These are phyloP conservation scores for Notospermus geniculatus DNA, from an alignment of 1,140 invertebrate species.

Conservation along the genomic window DNA sequence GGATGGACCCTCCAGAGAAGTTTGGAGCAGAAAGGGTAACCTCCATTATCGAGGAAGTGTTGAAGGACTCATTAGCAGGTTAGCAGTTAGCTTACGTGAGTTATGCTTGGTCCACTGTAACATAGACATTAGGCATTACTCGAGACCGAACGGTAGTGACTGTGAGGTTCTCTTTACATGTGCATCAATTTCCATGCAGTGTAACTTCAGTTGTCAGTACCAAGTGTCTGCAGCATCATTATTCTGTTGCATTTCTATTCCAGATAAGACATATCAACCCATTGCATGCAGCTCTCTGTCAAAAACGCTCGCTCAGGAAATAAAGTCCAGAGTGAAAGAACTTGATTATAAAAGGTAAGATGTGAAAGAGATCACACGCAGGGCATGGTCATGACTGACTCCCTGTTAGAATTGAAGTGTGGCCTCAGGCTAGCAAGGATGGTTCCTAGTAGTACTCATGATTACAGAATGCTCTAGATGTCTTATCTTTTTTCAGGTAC, in stretches of 20 bases:
- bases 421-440: neutral
- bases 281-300: slow-evolving; percentile 31
- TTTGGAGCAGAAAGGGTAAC: slow-evolving; percentile 32
- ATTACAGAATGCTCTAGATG: neutral
- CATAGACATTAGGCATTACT: too few relatives aligned
- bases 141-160: neutral
- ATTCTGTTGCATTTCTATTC: slow-evolving; percentile 2
- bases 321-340: slow-evolving; percentile 33
- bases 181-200: neutral
- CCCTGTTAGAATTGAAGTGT: neutral
- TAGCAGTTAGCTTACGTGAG: neutral
- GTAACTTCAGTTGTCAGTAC: neutral
- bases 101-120: too few relatives aligned
- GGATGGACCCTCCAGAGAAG: slow-evolving; percentile 33
- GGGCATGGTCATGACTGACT: neutral
- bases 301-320: slow-evolving; percentile 34
- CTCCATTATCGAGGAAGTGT: slow-evolving; percentile 33
- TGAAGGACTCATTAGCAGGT: slow-evolving; percentile 33
- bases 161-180: neutral
- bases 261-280: slow-evolving; percentile 36
- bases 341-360: slow-evolving; percentile 35
- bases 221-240: neutral
- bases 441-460: neutral
- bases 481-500: slow-evolving; percentile 27
- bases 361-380: neutral